Evolutionary conservation across 2,113 vertebrate genomes (phyloP).

Genomic region (Prionailurus viverrinus): DNA sequence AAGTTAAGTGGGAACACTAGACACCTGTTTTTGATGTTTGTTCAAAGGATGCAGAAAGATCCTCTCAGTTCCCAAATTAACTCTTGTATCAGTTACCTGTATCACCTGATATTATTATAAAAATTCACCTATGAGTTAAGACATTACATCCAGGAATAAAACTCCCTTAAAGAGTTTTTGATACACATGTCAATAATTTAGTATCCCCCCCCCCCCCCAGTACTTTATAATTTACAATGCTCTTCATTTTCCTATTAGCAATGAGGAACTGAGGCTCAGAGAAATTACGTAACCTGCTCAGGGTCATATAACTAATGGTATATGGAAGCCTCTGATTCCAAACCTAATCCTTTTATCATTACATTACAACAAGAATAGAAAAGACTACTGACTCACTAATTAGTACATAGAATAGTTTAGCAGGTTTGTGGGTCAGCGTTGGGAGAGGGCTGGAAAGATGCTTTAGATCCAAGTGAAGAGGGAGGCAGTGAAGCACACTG

Average conservation of each 20-base stretch:
- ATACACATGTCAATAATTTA: not conserved
- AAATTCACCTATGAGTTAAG: not conserved
- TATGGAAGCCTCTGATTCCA: not conserved
- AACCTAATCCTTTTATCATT: not conserved
- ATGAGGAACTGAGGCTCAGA: not conserved
- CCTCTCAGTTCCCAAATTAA: not conserved
- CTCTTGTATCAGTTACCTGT: not conserved
- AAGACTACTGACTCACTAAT: not conserved
- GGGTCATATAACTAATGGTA: not conserved
- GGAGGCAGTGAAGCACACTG: not conserved
- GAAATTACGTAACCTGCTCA: not conserved
- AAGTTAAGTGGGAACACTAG: not conserved
- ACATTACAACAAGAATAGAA: not conserved
- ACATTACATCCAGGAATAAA: not conserved
- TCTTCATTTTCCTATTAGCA: not conserved
- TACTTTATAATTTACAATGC: not conserved
- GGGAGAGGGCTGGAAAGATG: not conserved
- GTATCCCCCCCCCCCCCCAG: not conserved
- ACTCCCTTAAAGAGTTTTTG: not conserved
- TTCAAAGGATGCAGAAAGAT: slow-evolving; percentile 13
- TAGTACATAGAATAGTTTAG: not conserved
- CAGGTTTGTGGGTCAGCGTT: not conserved
- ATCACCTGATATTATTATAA: not conserved
- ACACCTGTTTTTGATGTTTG: not conserved
- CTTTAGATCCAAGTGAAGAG: not conserved